Conservation (phyloP, 2,113 vertebrate genomes). For the Rhabdomys dilectus region DNA sequence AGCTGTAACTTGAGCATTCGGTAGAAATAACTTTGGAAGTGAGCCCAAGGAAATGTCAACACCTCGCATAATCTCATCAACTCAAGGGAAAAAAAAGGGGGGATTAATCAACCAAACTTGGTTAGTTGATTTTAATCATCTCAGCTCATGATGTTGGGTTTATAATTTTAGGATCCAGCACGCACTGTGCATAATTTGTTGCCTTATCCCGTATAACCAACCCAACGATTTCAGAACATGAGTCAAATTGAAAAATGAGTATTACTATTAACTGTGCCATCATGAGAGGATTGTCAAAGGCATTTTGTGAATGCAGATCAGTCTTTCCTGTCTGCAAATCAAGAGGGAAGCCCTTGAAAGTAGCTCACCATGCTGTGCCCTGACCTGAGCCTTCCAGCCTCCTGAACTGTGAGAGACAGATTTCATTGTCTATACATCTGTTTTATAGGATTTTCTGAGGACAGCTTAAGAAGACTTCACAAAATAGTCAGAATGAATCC, state of each 20-base stretch:
- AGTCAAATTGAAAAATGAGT: slow-evolving; percentile 20
- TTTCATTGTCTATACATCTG: background rate
- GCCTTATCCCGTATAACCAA: background rate
- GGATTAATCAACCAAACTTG: slow-evolving; percentile 13
- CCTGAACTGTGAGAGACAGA: background rate
- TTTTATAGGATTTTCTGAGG: background rate
- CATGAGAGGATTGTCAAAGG: background rate
- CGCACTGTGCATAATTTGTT: background rate
- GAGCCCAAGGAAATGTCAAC: background rate
- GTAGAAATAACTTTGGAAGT: slow-evolving; percentile 27
- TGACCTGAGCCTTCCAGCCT: background rate
- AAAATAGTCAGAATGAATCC: background rate
- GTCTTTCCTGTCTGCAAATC: background rate
- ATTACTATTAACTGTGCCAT: slow-evolving; percentile 26
- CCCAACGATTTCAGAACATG: background rate
- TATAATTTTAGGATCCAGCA: slow-evolving; percentile 9
- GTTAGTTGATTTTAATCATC: slow-evolving; percentile 40
- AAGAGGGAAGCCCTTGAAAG: background rate
- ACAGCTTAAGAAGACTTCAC: background rate
- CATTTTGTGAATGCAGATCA: background rate
- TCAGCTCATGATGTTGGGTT: slow-evolving; percentile 4
- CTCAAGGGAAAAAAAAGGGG: slow-evolving; percentile 10
- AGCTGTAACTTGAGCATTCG: slow-evolving; percentile 53
- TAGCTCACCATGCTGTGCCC: background rate
- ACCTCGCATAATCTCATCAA: background rate